Conservation (phyloP, 37 sponge, comb jelly and placozoan species). For the Cliona cf. orientalis region DNA sequence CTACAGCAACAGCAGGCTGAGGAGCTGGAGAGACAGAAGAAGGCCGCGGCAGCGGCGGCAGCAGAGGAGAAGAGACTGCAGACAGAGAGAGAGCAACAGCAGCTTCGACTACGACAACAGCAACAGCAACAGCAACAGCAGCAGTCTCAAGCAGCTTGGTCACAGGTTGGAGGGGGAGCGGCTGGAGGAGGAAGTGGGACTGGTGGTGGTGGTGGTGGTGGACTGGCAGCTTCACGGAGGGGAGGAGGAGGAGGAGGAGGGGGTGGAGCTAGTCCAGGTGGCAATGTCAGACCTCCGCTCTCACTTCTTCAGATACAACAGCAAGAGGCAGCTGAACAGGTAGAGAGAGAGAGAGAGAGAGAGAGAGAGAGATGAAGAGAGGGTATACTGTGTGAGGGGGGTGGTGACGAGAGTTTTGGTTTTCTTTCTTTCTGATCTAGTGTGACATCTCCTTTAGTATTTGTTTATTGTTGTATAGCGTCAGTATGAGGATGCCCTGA, state of each 20-base stretch:
- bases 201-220: too few relatives aligned
- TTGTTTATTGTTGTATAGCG: conserved; percentile 16
- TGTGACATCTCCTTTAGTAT: neutral
- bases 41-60: conserved; percentile 34
- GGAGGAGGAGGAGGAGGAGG: neutral
- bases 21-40: conserved; percentile 4
- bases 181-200: neutral
- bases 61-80: conserved; percentile 1
- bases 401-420: neutral
- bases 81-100: conserved; percentile 6
- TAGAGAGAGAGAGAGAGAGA: neutral
- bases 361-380: neutral
- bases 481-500: conserved; percentile 15
- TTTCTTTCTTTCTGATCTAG: neutral
- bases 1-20: conserved; percentile 25
- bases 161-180: neutral
- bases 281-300: too few relatives aligned
- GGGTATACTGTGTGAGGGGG: neutral
- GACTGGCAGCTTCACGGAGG: too few relatives aligned
- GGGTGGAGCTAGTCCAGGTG: too few relatives aligned
- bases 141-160: too few relatives aligned
- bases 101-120: neutral
- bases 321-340: neutral
- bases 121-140: conserved; percentile 17
- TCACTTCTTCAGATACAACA: neutral